Percentiles rank a stretch among this genome's conserved stretches.
These are phyloP conservation scores for Patella pellucida DNA, from an alignment of 2,888 invertebrate species.

Conservation along the genomic window DNA sequence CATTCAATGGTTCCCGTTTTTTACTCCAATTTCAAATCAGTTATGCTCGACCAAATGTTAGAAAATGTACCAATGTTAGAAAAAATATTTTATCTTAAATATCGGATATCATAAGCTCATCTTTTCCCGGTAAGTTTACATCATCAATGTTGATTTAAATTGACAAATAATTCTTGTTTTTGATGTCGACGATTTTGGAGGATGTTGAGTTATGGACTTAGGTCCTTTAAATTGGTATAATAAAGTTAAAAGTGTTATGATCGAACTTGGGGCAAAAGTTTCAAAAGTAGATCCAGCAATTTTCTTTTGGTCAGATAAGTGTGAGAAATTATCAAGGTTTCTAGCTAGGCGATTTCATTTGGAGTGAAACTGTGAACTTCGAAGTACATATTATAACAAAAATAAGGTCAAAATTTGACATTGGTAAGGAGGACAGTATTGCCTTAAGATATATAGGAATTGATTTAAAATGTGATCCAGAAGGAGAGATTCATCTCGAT, in stretches of 20 bases:
- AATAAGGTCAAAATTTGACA: conserved; percentile 14
- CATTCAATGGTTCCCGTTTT: too few species aligned
- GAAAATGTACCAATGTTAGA: too few species aligned
- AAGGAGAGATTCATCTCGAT: neutral
- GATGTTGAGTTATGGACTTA: too few species aligned
- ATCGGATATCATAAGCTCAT: too few species aligned
- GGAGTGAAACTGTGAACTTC: conserved; percentile 12
- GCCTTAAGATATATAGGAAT: conserved; percentile 22
- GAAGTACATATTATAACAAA: conserved; percentile 16
- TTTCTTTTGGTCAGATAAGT: too few species aligned
- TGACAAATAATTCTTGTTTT: too few species aligned
- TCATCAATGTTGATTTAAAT: too few species aligned
- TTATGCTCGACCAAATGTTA: conserved; percentile 16
- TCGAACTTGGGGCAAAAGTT: conserved; percentile 5
- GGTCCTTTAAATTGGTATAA: conserved; percentile 14
- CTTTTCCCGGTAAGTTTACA: too few species aligned
- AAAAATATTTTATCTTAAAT: too few species aligned
- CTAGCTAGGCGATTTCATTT: conserved; percentile 23
- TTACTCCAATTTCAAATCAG: too few species aligned
- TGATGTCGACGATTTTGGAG: too few species aligned
- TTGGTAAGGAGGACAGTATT: conserved; percentile 19
- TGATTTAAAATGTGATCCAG: neutral
- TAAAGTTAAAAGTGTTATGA: neutral
- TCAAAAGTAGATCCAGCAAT: conserved; percentile 19
- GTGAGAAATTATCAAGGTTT: too few species aligned